phyloP scores from a whole-genome alignment of 2,888 invertebrate species.

The Parnassius glacialis region DNA sequence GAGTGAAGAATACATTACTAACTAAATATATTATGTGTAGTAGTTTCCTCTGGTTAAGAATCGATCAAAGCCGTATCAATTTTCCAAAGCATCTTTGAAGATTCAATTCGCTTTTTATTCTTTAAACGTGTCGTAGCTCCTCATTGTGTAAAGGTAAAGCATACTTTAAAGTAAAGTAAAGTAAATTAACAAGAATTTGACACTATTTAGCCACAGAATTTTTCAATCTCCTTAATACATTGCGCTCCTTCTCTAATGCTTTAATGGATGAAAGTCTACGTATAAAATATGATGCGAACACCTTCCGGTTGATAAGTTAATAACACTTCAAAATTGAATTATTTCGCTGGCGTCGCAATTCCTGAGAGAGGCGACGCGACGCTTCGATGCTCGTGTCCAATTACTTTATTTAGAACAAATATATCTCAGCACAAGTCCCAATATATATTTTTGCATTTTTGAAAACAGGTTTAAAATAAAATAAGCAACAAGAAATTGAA shows the following conservation, averaged over 20 bases:
- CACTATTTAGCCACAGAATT: conserved; percentile 3
- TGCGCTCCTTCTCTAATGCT: conserved; percentile 5
- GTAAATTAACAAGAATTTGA: background rate
- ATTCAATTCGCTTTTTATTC: too few relatives aligned
- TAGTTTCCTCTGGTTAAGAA: too few relatives aligned
- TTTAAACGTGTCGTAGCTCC: too few relatives aligned
- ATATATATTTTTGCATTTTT: conserved; percentile 53
- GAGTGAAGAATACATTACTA: too few relatives aligned
- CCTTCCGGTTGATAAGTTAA: conserved; percentile 39
- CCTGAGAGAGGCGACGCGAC: conserved; percentile 46
- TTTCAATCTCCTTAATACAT: conserved; percentile 12
- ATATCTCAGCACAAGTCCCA: conserved; percentile 51
- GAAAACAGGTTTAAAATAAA: conserved; percentile 70
- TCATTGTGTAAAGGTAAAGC: too few relatives aligned
- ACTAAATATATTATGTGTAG: too few relatives aligned
- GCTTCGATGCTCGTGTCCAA: conserved; percentile 57
- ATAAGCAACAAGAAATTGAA: conserved; percentile 49
- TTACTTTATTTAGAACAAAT: conserved; percentile 62
- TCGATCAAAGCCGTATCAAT: too few relatives aligned
- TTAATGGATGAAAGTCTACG: conserved; percentile 28
- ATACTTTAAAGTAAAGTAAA: background rate
- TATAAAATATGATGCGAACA: conserved; percentile 35
- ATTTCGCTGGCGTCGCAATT: conserved; percentile 57
- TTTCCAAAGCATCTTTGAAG: too few relatives aligned
- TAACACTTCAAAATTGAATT: conserved; percentile 56